phyloP scores from a whole-genome alignment of 2,113 vertebrate genomes.

The Neodontobutis hainanensis region DNA sequence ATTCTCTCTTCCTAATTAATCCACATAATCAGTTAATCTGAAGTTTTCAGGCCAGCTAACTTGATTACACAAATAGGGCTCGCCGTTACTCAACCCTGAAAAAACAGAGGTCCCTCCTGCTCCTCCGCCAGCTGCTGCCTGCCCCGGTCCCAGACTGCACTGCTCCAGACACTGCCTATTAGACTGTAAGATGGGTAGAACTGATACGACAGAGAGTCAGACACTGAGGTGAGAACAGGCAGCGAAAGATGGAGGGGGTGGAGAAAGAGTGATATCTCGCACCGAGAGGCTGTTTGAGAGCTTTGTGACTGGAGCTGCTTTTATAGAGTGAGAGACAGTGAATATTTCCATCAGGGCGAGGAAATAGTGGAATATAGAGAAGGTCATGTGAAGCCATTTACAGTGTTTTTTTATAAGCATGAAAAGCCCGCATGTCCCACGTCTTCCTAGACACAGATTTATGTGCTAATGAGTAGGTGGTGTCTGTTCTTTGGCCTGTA shows the following conservation, averaged over 20 bases:
- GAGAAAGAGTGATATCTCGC: slow-evolving; percentile 13
- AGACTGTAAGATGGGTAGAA: slow-evolving; percentile 34
- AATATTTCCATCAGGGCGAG: not conserved
- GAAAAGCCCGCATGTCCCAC: not conserved
- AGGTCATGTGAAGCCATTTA: slow-evolving; percentile 18
- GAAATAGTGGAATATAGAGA: not conserved
- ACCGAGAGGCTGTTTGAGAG: slow-evolving; percentile 12
- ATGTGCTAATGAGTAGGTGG: slow-evolving; percentile 18
- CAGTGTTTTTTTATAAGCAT: not conserved
- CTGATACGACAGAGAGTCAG: slow-evolving; percentile 11
- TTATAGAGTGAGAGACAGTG: slow-evolving; percentile 1
- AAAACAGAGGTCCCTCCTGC: slow-evolving; percentile 13
- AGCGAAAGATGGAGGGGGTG: slow-evolving; percentile 6
- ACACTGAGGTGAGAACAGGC: slow-evolving; percentile 14
- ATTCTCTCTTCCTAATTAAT: slow-evolving; percentile 52
- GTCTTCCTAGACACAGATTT: not conserved
- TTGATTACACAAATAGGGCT: slow-evolving; percentile 30
- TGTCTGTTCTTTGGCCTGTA: not conserved
- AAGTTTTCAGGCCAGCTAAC: slow-evolving; percentile 25
- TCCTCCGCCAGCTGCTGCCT: slow-evolving; percentile 37
- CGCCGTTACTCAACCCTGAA: slow-evolving; percentile 2
- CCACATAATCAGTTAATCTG: slow-evolving; percentile 41
- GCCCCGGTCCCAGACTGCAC: slow-evolving; percentile 11
- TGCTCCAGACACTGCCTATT: slow-evolving; percentile 29
- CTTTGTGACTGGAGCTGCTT: not conserved